Evolutionary conservation across 2,113 vertebrate species (phyloP).

Genomic region (Nothocercus nigrocapillus): DNA sequence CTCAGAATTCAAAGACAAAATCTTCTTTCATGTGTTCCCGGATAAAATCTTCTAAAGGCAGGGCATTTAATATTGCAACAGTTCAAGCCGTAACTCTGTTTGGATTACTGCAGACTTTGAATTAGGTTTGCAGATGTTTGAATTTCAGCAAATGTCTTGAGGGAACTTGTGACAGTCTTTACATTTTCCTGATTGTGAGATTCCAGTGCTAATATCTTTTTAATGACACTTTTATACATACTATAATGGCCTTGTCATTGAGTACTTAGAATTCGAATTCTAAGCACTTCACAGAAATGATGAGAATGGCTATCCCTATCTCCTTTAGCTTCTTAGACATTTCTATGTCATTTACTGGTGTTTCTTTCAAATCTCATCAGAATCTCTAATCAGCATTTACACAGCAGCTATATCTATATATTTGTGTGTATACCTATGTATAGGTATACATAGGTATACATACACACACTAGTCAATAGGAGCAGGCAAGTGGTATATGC

Average conservation of each 20-base stretch:
- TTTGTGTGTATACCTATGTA: neutral
- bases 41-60: neutral
- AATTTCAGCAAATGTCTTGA: neutral
- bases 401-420: neutral
- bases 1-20: neutral
- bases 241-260: neutral
- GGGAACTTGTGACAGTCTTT: neutral
- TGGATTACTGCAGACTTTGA: neutral
- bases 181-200: neutral
- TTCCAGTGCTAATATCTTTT: neutral
- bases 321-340: neutral
- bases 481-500: neutral
- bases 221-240: neutral
- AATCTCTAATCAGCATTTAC: neutral
- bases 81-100: neutral
- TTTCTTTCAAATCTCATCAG: neutral
- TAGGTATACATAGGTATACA: rapidly evolving
- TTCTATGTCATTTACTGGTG: neutral
- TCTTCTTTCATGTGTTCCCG: neutral
- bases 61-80: neutral
- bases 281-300: neutral
- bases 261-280: neutral
- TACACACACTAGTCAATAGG: neutral
- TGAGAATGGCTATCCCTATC: neutral
- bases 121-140: neutral